Percentiles rank a stretch among this genome's conserved stretches.
Evolutionary conservation across 2,888 invertebrate genomes (phyloP).

Genomic region (Cryptocephalus moraei): DNA sequence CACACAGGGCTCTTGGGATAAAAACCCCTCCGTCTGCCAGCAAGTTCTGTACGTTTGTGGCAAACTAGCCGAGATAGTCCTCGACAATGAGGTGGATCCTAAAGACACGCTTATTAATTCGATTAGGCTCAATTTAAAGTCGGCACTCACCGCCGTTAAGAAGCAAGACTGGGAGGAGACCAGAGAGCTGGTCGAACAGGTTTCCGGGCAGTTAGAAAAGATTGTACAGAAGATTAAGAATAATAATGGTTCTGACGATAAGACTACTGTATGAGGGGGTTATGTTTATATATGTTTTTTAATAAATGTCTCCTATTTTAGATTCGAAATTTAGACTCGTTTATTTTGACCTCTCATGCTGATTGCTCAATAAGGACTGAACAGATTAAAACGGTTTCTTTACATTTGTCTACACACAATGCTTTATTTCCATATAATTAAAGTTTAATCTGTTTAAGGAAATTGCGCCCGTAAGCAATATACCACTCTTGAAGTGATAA

Average conservation of each 20-base stretch:
- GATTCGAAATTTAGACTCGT: too few relatives aligned
- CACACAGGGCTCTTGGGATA: slow-evolving; percentile 59
- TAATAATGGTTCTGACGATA: background rate
- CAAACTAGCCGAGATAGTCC: slow-evolving; percentile 47
- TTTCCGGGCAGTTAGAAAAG: slow-evolving; percentile 20
- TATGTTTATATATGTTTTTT: too few relatives aligned
- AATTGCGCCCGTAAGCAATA: too few relatives aligned
- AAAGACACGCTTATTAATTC: slow-evolving; percentile 28
- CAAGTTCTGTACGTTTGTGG: slow-evolving; percentile 52
- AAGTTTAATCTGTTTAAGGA: too few relatives aligned
- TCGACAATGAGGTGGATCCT: slow-evolving; percentile 38
- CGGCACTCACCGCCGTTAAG: slow-evolving; percentile 36
- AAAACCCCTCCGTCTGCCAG: slow-evolving; percentile 46
- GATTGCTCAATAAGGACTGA: too few relatives aligned
- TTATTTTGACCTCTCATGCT: too few relatives aligned
- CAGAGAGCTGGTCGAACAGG: slow-evolving; percentile 27
- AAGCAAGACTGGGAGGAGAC: slow-evolving; percentile 34
- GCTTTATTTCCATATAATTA: too few relatives aligned
- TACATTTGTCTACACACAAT: too few relatives aligned
- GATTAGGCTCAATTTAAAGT: slow-evolving; percentile 28
- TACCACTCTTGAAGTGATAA: too few relatives aligned
- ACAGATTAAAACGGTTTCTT: too few relatives aligned
- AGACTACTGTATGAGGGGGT: slow-evolving; percentile 1
- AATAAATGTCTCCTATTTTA: too few relatives aligned
- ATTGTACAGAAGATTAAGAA: slow-evolving; percentile 20